phyloP scores from a whole-genome alignment of 2,888 invertebrate genomes.

The Desoria tigrina region DNA sequence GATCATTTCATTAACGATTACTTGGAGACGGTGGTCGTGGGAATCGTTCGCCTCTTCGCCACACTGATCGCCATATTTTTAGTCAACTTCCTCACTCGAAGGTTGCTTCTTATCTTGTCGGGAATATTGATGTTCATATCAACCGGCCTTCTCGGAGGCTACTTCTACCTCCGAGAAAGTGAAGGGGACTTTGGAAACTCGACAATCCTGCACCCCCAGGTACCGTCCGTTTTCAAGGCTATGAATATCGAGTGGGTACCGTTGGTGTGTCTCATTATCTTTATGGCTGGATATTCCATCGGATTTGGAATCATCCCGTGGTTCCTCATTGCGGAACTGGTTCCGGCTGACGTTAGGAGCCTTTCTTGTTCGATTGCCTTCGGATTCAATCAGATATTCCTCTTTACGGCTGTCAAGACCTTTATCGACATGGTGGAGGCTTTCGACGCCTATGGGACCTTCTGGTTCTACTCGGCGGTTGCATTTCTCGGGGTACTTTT shows the following conservation, averaged over 20 bases:
- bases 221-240: constrained; percentile 20
- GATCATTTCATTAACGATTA: constrained; percentile 51
- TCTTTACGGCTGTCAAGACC: constrained; percentile 50
- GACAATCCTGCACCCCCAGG: constrained; percentile 31
- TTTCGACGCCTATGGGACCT: constrained; percentile 50
- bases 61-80: constrained; percentile 49
- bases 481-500: constrained; percentile 43
- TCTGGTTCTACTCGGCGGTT: constrained; percentile 47
- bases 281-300: constrained; percentile 48
- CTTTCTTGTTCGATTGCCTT: constrained; percentile 47
- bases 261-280: constrained; percentile 43
- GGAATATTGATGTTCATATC: constrained; percentile 46
- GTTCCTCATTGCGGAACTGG: constrained; percentile 50
- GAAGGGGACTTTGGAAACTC: constrained; percentile 42
- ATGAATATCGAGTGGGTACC: constrained; percentile 51
- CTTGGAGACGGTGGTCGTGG: constrained; percentile 48
- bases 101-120: constrained; percentile 42
- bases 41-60: constrained; percentile 49
- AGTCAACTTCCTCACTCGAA: constrained; percentile 46
- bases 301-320: constrained; percentile 52
- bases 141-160: constrained; percentile 44
- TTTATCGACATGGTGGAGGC: constrained; percentile 45
- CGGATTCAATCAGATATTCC: constrained; percentile 44
- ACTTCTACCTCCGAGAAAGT: constrained; percentile 46
- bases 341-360: constrained; percentile 47